These are phyloP conservation scores for Ennomos quercinarius DNA, from an alignment of 2,888 invertebrate species.

Conservation along the genomic window DNA sequence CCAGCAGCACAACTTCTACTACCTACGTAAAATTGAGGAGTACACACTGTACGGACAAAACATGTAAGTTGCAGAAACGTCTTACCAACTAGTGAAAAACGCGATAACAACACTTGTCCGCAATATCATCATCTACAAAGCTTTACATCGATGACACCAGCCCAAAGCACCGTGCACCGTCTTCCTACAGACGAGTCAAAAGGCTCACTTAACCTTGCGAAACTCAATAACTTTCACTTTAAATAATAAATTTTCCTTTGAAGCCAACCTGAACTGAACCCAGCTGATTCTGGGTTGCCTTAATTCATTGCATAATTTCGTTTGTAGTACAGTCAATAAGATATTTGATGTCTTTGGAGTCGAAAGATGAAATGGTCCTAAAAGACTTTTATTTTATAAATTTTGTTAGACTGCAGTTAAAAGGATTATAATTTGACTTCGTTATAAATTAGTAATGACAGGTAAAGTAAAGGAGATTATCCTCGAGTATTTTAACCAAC, in stretches of 20 bases:
- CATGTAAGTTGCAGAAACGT: no score
- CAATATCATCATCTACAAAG: no score
- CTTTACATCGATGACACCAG: neutral
- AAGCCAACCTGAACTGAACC: slow-evolving; percentile 70
- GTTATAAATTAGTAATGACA: no score
- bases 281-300: slow-evolving; percentile 70
- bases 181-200: slow-evolving; percentile 66
- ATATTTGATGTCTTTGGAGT: slow-evolving; percentile 14
- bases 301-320: slow-evolving; percentile 53
- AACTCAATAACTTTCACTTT: slow-evolving; percentile 83
- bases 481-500: no score
- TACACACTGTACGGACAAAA: no score
- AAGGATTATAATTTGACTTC: no score
- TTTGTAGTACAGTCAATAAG: slow-evolving; percentile 14
- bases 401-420: no score
- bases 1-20: slow-evolving; percentile 12
- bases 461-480: no score
- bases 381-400: no score
- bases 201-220: slow-evolving; percentile 82
- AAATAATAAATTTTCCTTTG: slow-evolving; percentile 83
- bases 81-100: no score
- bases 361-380: neutral
- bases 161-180: slow-evolving; percentile 3
- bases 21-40: no score
- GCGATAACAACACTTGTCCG: no score